These are phyloP conservation scores for Scytalopus superciliaris DNA, from an alignment of 2,113 vertebrate species.

Conservation along the genomic window DNA sequence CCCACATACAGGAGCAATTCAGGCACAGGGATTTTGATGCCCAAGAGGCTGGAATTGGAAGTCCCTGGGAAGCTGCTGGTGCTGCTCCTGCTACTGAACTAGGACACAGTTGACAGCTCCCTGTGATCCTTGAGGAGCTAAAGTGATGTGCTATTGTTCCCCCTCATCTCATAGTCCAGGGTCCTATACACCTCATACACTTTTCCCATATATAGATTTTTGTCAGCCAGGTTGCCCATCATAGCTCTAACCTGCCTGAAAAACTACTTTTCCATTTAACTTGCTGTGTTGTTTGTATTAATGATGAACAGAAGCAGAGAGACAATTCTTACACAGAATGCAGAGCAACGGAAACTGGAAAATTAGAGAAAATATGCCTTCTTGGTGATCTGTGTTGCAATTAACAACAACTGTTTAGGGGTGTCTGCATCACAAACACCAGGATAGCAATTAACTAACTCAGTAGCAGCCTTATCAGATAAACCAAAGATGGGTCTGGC, in stretches of 20 bases:
- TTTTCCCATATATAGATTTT: background rate
- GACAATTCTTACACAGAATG: background rate
- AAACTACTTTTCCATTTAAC: background rate
- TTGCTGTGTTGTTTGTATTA: background rate
- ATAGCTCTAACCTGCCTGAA: background rate
- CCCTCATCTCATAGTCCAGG: background rate
- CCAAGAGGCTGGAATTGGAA: rapidly evolving
- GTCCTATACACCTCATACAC: background rate
- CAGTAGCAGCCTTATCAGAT: background rate
- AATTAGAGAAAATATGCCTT: background rate
- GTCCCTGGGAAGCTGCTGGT: background rate
- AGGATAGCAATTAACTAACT: background rate
- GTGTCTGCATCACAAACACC: background rate
- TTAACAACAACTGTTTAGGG: background rate
- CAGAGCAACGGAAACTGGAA: background rate
- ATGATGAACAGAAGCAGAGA: background rate
- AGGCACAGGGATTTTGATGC: background rate
- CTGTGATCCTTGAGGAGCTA: background rate
- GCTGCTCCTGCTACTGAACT: background rate
- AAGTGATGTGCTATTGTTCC: background rate
- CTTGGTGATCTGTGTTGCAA: background rate
- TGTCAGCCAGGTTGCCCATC: background rate
- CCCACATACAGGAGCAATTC: background rate
- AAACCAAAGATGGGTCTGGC: background rate
- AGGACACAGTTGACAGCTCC: background rate